phyloP scores from a whole-genome alignment of 2,797 vertebrate species.

The Rhabdophis nuchalis region DNA sequence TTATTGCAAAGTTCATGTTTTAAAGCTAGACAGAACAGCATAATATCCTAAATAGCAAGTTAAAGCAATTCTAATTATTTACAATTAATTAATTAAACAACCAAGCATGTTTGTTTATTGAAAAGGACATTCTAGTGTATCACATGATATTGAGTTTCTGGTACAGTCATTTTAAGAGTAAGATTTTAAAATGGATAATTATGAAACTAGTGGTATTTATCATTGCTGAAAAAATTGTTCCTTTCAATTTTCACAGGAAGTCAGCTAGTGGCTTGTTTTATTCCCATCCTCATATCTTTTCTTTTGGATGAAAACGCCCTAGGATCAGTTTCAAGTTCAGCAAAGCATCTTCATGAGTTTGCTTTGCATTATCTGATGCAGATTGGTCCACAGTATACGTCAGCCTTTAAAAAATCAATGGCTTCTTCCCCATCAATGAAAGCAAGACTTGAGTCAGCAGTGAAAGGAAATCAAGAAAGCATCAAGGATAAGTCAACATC shows the following conservation, averaged over 20 bases:
- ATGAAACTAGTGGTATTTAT: not conserved
- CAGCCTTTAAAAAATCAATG: conserved; percentile 83
- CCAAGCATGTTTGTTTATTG: not conserved
- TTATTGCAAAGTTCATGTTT: not conserved
- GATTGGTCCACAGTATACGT: conserved; percentile 81
- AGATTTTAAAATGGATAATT: not conserved
- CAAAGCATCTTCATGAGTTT: conserved; percentile 82
- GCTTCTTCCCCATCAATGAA: conserved; percentile 82
- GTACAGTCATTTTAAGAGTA: not conserved
- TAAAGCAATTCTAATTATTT: not conserved
- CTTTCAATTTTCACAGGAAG: conserved; percentile 70
- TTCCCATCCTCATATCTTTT: conserved; percentile 88
- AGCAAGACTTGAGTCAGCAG: conserved; percentile 84
- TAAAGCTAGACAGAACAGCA: not conserved
- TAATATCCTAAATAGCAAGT: not conserved
- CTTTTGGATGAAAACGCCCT: conserved; percentile 88
- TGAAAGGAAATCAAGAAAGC: conserved; percentile 86
- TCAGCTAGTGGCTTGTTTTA: conserved; percentile 77
- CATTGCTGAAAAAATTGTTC: conserved; percentile 26
- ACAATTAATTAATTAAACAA: not conserved
- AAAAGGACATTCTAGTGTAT: not conserved
- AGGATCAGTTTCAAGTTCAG: conserved; percentile 73
- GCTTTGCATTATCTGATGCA: conserved; percentile 86
- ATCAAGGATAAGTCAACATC: conserved; percentile 72
- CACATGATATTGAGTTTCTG: not conserved